Evolutionary conservation across 2,113 vertebrate species (phyloP).

Genomic region (Bothrops jararaca): DNA sequence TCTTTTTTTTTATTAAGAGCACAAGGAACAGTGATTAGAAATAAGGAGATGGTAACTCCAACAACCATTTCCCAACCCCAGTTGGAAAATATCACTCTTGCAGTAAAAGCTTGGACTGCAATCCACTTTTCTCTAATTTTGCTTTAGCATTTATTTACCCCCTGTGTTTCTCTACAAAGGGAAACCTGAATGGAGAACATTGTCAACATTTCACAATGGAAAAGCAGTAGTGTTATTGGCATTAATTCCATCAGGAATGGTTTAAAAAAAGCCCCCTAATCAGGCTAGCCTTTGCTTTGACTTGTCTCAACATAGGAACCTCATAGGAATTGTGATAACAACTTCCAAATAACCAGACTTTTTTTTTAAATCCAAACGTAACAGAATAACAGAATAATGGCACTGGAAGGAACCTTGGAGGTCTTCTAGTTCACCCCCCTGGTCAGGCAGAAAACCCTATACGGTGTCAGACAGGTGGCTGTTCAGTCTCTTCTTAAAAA

Average conservation of each 20-base stretch:
- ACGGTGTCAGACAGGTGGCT: not conserved
- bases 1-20: not conserved
- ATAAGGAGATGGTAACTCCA: not conserved
- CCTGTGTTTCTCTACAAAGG: not conserved
- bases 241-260: not conserved
- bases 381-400: not conserved
- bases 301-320: not conserved
- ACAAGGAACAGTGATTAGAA: not conserved
- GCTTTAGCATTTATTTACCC: not conserved
- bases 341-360: not conserved
- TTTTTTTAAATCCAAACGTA: not conserved
- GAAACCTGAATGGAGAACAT: not conserved
- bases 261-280: not conserved
- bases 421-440: not conserved
- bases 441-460: not conserved
- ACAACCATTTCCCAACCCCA: not conserved
- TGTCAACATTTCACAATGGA: not conserved
- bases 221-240: not conserved
- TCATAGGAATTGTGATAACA: not conserved
- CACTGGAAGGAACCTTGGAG: not conserved
- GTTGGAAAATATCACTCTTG: not conserved
- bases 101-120: not conserved
- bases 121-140: not conserved
- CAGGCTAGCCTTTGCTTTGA: not conserved
- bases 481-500: not conserved